Conservation (phyloP, 2,888 invertebrate species). For the Thysanoteuthis rhombus region DNA sequence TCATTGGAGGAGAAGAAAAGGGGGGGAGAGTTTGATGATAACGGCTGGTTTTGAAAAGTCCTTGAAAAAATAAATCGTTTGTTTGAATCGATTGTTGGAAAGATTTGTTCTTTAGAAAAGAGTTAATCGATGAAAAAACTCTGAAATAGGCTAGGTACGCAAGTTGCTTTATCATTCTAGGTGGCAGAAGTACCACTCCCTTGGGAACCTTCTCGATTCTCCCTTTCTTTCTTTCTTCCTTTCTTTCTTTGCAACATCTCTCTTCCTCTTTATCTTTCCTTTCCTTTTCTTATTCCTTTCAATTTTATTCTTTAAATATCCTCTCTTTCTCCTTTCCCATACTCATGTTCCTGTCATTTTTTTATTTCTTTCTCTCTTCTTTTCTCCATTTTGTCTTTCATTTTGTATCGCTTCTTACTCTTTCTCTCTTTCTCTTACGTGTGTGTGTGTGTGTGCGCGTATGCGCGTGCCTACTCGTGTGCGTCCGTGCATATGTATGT, state of each 20-base stretch:
- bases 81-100: background rate
- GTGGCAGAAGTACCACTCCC: background rate
- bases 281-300: too few relatives aligned
- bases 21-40: background rate
- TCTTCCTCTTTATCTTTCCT: background rate
- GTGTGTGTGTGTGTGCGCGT: too few relatives aligned
- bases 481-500: too few relatives aligned
- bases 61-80: background rate
- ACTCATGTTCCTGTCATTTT: background rate
- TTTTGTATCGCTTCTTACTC: too few relatives aligned
- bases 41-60: background rate
- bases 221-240: background rate
- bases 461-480: too few relatives aligned
- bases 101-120: background rate
- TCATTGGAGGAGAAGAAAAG: background rate
- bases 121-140: background rate
- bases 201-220: background rate
- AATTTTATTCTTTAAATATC: too few relatives aligned
- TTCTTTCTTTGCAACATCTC: background rate
- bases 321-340: background rate
- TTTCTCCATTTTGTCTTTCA: too few relatives aligned
- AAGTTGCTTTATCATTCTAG: background rate
- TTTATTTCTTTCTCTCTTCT: too few relatives aligned
- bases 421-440: too few relatives aligned
- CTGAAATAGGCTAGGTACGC: background rate